Base-by-base conservation (phyloP, 2,113 vertebrate genomes). In the Pipa parva region DNA sequence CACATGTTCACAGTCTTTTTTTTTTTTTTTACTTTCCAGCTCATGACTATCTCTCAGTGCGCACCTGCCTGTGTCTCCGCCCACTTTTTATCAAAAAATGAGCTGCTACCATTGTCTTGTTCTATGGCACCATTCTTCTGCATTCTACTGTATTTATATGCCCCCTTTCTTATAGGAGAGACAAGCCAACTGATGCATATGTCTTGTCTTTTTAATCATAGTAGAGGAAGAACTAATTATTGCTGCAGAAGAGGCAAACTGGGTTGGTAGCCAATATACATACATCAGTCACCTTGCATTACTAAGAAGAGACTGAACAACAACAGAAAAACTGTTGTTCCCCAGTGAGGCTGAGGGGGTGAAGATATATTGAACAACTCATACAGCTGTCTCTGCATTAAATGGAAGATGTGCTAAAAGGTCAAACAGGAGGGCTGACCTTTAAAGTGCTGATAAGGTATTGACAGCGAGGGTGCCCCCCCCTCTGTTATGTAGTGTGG, bases 361-460 rank as follows among this genome's bases (percentile, higher is more conserved):
- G 28, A 25, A 52, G 25, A 61, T 22, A 54, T 70, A 60, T 70
- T 12, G 57, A 61, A 52, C 58, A 45, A 61, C 52, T 54, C 48
- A 70, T 70, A 70, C 58, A 70, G 39, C 66, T 70, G 66, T 60
- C 56, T 52, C 57, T 15, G 18, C 24, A 49, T 60, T 33, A 70
- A 61, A 27, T 25, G 7, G 57, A n/a, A 52, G 36, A 52, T 51
- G 26, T 31, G 33, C 29, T 61, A 70, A 54, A 70, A 70, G 58
- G 58, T 54, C 66, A 70, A 12, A 61, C 49, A 70, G 58, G 48
- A 70, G 24, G 45, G 48, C 27, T 69, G 66, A 70, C 66, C 48
- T 70, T 70, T 70, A 70, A 67, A 70, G 48, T 7, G 20, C 37
- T 61, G 66, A 70, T 60, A 60, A 70, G 29, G 66, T 70, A 70